Conservation (phyloP, 2,113 vertebrate species). For the Daboia siamensis region DNA sequence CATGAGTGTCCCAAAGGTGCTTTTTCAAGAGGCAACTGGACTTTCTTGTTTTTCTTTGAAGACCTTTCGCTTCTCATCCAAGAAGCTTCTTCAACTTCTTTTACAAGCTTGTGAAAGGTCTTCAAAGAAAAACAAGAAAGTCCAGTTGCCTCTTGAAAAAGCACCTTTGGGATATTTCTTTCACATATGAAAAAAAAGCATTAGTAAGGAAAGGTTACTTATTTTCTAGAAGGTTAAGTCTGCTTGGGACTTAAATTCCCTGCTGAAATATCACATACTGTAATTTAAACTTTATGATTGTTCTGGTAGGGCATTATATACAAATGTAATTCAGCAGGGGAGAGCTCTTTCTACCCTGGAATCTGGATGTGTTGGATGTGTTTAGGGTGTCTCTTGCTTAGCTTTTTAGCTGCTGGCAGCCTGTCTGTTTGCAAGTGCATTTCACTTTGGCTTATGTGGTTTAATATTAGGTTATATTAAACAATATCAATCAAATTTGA, state of each 20-base stretch:
- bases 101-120: no score
- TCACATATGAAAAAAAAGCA: not conserved
- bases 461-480: not conserved
- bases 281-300: not conserved
- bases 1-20: no score
- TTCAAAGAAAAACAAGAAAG: no score
- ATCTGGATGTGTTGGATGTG: not conserved
- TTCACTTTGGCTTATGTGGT: not conserved
- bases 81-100: no score
- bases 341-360: not conserved
- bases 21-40: no score
- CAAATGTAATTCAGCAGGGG: not conserved
- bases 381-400: not conserved
- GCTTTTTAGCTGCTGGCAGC: not conserved
- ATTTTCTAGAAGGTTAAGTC: not conserved
- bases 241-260: not conserved
- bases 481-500: not conserved
- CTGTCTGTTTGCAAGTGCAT: not conserved
- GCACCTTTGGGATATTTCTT: not conserved
- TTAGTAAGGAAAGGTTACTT: not conserved
- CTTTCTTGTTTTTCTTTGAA: no score
- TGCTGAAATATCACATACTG: not conserved
- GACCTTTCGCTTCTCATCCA: no score
- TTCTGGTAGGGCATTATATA: not conserved
- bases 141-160: no score